Evolutionary conservation across 1,140 invertebrate species (phyloP).

Genomic region (Drosophila littoralis): DNA sequence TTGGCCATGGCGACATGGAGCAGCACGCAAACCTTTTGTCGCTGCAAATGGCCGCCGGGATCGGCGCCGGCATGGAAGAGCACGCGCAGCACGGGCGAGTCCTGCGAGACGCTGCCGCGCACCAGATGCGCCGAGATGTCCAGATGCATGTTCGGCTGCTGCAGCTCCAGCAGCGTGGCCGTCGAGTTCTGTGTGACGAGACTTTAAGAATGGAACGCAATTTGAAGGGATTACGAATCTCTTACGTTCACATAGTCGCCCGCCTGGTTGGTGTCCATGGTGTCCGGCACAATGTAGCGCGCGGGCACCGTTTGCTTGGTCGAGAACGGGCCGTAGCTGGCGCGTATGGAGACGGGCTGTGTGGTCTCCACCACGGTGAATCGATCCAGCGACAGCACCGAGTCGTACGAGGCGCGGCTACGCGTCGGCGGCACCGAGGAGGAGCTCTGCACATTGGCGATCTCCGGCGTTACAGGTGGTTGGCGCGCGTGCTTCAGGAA

Average conservation of each 20-base stretch:
- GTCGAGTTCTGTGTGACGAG: slow-evolving; percentile 72
- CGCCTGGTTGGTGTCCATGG: slow-evolving; percentile 86
- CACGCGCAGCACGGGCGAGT: slow-evolving; percentile 93
- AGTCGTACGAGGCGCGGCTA: slow-evolving; percentile 84
- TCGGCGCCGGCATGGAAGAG: slow-evolving; percentile 95
- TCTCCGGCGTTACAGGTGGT: slow-evolving; percentile 84
- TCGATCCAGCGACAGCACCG: slow-evolving; percentile 89
- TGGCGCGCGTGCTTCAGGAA: slow-evolving; percentile 92
- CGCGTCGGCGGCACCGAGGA: slow-evolving; percentile 62
- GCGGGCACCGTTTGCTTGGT: slow-evolving; percentile 97
- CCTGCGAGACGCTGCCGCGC: slow-evolving; percentile 91
- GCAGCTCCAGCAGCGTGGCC: slow-evolving; percentile 86
- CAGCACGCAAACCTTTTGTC: slow-evolving; percentile 89
- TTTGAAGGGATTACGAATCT: slow-evolving; percentile 5
- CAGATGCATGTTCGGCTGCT: slow-evolving; percentile 90
- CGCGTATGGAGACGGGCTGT: slow-evolving; percentile 93
- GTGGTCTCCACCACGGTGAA: slow-evolving; percentile 95
- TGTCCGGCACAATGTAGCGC: slow-evolving; percentile 93
- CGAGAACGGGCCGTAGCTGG: slow-evolving; percentile 96
- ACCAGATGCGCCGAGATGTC: slow-evolving; percentile 97
- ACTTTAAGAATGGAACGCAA: not conserved
- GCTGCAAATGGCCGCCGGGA: slow-evolving; percentile 86
- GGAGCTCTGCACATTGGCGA: slow-evolving; percentile 68
- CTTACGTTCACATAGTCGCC: slow-evolving; percentile 78
- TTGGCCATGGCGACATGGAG: slow-evolving; percentile 88